A percentile compares a stretch with the other conserved stretches of the same genome.
Evolutionary conservation across 30 jellyfish, hydroid and myxozoan genomes (phyloP).

Genomic region (Pelagia noctiluca): DNA sequence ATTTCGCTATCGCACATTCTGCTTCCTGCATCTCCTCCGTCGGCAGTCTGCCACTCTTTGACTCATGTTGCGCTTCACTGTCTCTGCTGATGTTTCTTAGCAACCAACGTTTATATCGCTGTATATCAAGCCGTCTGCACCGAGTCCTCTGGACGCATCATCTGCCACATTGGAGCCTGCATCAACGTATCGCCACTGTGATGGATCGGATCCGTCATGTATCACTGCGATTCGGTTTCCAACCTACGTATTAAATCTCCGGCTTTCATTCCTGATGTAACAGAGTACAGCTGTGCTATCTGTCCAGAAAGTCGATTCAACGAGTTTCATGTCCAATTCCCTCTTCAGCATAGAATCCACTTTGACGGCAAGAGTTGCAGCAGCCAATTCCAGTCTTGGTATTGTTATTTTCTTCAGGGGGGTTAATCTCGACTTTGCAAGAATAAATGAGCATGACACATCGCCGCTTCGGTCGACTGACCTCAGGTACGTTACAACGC

Average conservation of each 20-base stretch:
- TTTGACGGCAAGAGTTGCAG: conserved; percentile 65
- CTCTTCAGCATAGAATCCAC: conserved; percentile 15
- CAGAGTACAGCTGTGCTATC: conserved; percentile 67
- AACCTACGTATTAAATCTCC: conserved; percentile 36
- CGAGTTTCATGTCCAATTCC: conserved; percentile 53
- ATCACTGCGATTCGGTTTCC: conserved; percentile 41
- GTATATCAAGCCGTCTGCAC: conserved; percentile 9
- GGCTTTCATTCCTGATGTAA: conserved; percentile 40
- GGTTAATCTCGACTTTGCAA: conserved; percentile 47
- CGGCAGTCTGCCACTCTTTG: conserved; percentile 8
- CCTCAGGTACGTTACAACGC: conserved; percentile 51
- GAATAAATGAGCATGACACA: conserved; percentile 33
- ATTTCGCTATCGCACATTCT: conserved; percentile 21
- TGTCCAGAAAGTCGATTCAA: conserved; percentile 56
- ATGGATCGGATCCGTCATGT: conserved; percentile 36
- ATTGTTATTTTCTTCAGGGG: conserved; percentile 45
- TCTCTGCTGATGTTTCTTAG: not conserved
- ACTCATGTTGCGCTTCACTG: not conserved
- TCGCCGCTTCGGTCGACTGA: conserved; percentile 12
- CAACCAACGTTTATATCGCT: conserved; percentile 36
- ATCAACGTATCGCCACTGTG: conserved; percentile 33
- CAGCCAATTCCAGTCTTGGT: conserved; percentile 60
- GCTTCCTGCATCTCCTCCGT: conserved; percentile 24
- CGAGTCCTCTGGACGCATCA: conserved; percentile 45
- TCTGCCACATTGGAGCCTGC: conserved; percentile 33